A percentile compares a stretch with the other conserved stretches of the same genome.
Conservation (phyloP, 2,797 vertebrate species). For the Lepus oiostolus region DNA sequence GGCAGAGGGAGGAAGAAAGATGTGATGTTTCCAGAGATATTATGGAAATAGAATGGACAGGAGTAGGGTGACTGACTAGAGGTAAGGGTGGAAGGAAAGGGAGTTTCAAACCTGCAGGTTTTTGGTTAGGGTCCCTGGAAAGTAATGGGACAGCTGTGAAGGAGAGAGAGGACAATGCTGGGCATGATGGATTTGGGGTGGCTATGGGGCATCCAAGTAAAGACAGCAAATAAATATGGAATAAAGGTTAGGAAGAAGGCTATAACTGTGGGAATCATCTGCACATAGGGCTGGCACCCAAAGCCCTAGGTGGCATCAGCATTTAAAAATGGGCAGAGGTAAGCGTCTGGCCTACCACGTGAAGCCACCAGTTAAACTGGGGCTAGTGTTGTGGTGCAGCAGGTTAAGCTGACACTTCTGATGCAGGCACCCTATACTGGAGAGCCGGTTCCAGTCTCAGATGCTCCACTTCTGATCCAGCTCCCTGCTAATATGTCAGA, state of each 20-base stretch:
- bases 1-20: not conserved
- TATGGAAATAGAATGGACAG: not conserved
- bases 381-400: too few relatives aligned
- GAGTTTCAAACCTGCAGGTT: not conserved
- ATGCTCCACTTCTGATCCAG: too few relatives aligned
- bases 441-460: too few relatives aligned
- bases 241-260: not conserved
- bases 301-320: not conserved
- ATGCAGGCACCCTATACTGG: too few relatives aligned
- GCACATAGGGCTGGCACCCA: not conserved
- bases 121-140: not conserved
- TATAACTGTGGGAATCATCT: not conserved
- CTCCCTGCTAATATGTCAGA: too few relatives aligned
- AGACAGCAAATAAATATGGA: constrained; percentile 28
- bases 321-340: not conserved
- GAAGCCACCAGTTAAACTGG: too few relatives aligned
- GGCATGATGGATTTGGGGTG: not conserved
- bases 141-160: not conserved
- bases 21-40: not conserved
- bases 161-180: not conserved
- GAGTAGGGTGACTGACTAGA: not conserved
- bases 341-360: too few relatives aligned
- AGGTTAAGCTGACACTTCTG: too few relatives aligned
- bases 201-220: not conserved
- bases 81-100: not conserved